Base-by-base conservation (phyloP, 2,797 vertebrate species). In the Euthynnus affinis region DNA sequence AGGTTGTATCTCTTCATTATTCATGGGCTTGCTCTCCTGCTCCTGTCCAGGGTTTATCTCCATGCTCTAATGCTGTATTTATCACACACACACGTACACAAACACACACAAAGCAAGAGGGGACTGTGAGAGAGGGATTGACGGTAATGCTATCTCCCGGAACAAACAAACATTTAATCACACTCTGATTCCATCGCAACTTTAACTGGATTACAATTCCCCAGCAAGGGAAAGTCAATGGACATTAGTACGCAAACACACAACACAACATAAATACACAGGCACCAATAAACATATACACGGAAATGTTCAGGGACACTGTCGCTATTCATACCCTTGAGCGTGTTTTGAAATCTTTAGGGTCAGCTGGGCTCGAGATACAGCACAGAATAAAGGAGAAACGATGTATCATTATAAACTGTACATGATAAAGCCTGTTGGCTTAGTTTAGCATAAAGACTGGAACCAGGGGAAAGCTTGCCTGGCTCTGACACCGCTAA, bases 1-100 rank as follows among this genome's bases (percentile, higher is more conserved):
- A 91, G 89, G 90, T 91, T 90, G 88, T 72, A 82, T 84, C 82
- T 88, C 90, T 94, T 92, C 90, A 94, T 92, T 93, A 95, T 93
- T 94, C 90, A 94, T 91, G 81, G 83, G 2, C 68, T 81, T 83
- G 83, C 87, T 86, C 85, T 77, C 57, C 73, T 83, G 79, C 78
- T 85, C 80, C 89, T 90, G 91, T 91, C 90, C 92, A 84, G 87
- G 85, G 89, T 93, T 93, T 92, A 91, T 91, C 88, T 84, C 80
- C 76, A 85, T 60, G 78, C 68, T 80, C 83, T 92, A 91, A 92
- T 84, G 80, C 89, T 37, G 52, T 79, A 86, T 87, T 91, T 91
- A 92, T 91, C 85, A 66, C 69, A 78, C 60, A 61, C 77, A 78
- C 62, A n/a, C 74, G 66, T 60, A 62, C 66, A 17, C 32, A 71